A percentile compares a stretch with the other conserved stretches of the same genome.
Evolutionary conservation across 2,797 vertebrate genomes (phyloP).

Genomic region (Miichthys miiuy): DNA sequence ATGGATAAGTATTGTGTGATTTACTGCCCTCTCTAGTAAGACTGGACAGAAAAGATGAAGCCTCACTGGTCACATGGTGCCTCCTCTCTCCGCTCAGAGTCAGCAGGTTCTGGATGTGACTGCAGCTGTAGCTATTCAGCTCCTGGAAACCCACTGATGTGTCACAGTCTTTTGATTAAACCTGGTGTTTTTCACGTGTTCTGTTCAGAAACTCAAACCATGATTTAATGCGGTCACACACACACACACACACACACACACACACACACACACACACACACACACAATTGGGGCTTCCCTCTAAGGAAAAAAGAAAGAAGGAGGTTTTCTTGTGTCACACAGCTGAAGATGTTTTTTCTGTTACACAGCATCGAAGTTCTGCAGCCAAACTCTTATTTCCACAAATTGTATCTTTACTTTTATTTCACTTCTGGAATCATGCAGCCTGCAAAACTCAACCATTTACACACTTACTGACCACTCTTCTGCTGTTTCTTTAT

Average conservation of each 20-base stretch:
- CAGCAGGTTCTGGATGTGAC: slow-evolving; percentile 14
- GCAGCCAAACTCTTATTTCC: neutral
- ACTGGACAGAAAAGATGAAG: neutral
- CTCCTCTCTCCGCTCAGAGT: neutral
- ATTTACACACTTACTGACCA: neutral
- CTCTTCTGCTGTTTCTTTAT: neutral
- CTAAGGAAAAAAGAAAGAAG: neutral
- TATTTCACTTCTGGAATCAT: neutral
- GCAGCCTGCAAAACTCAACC: neutral
- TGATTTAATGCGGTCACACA: neutral
- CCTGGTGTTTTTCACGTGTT: neutral
- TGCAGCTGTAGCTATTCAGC: slow-evolving; percentile 24
- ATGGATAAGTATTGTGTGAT: slow-evolving; percentile 8
- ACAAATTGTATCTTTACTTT: too few relatives aligned
- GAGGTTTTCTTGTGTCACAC: neutral
- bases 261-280: neutral
- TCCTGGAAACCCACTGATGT: slow-evolving; percentile 4
- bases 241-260: neutral
- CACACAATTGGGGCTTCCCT: neutral
- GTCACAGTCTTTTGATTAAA: neutral
- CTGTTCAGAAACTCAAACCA: neutral
- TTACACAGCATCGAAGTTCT: neutral
- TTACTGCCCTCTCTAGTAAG: neutral
- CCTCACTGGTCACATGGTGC: slow-evolving; percentile 6
- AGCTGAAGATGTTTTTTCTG: neutral